Base-by-base conservation (phyloP, 2,113 vertebrate genomes). In the Pachyramphus minor region DNA sequence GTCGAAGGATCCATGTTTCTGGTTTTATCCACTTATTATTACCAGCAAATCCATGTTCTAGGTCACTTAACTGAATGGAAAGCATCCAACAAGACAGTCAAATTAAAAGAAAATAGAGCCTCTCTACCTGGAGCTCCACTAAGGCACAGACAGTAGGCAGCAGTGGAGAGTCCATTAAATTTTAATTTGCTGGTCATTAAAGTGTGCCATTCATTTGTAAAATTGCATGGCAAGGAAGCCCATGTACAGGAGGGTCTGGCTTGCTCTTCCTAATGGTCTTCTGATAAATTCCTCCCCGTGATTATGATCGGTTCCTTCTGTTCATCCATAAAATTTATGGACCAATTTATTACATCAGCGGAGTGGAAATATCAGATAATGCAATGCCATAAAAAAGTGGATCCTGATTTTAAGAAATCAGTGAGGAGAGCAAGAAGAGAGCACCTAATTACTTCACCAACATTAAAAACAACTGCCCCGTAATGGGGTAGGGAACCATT, bases 401-500 rank as follows among this genome's bases (percentile, higher is more conserved):
- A 62, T 39, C 60, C 90, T 79, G 90, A 30, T 93, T 93, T 92
- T 50, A 91, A 91, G 80, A 92, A 93, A 93, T 88, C 64, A 33
- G 60, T 19, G 68, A 69, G 89, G 73, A 75, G 63, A 87, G 47
- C 47, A 76, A 75, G 14, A 35, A 42, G 35, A 41, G 72, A 88
- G 81, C 30, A 87, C 66, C 79, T 93, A 87, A 81, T 95, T 86
- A 94, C 89, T 45, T 74, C 62, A 81, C 87, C 62, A 96, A 27
- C 79, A 72, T 92, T 66, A 93, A 93, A 92, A 82, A 89, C 66
- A 58, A 68, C 85, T 69, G 72, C 52, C 91, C 28, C 74, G 49
- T 92, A 97, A 97, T 75, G 42, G 90, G 6, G 41, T 73, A 75
- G 89, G 93, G 96, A 96, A 78, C 78, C 39, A 75, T 95, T 98